Conservation (phyloP, 2,797 vertebrate genomes). For the Rhinogobio ventralis region DNA sequence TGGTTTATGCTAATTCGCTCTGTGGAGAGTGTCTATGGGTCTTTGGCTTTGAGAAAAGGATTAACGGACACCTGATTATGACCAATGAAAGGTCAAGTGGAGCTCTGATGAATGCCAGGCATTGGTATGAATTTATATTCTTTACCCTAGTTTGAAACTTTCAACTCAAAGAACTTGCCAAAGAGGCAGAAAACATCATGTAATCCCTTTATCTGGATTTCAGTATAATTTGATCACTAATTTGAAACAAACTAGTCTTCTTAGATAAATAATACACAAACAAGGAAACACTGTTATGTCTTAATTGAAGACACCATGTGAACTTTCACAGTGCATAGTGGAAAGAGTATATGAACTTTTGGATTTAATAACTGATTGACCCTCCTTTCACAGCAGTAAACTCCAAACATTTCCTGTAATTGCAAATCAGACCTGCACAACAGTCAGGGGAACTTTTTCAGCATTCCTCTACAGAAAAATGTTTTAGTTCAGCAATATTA, state of each 20-base stretch:
- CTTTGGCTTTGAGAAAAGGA: constrained; percentile 44
- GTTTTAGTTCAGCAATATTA: constrained; percentile 4
- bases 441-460: background rate
- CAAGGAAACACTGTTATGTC: background rate
- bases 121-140: constrained; percentile 48
- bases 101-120: constrained; percentile 45
- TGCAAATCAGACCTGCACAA: background rate
- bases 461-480: background rate
- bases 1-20: constrained; percentile 53
- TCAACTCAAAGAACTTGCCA: background rate
- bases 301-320: background rate
- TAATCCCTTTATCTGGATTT: background rate
- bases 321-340: background rate
- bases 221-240: background rate
- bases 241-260: background rate
- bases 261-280: background rate
- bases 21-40: constrained; percentile 33
- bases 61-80: constrained; percentile 60
- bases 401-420: background rate
- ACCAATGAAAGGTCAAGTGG: constrained; percentile 61
- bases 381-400: constrained; percentile 4
- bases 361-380: constrained; percentile 12
- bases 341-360: background rate
- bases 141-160: constrained; percentile 38
- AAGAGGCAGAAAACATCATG: background rate